These are phyloP conservation scores for Telmatherina bonti DNA, from an alignment of 2,797 vertebrate genomes.

Conservation along the genomic window DNA sequence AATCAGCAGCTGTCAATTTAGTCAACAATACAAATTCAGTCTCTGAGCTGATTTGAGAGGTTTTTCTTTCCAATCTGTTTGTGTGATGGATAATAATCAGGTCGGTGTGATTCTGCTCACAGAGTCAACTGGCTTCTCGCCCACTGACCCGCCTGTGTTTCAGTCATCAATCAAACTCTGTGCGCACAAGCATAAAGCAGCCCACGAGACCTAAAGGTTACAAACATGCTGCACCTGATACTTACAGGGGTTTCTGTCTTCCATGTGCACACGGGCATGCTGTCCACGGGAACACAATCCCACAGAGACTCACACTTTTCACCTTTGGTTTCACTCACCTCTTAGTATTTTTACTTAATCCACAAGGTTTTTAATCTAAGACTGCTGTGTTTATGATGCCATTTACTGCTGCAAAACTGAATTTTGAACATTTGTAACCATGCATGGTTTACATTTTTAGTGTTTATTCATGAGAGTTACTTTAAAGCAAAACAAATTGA, in stretches of 20 bases:
- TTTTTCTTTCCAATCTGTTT: neutral
- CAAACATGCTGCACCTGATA: conserved; percentile 9
- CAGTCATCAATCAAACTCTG: conserved; percentile 52
- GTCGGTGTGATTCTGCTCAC: conserved; percentile 44
- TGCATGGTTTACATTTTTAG: neutral
- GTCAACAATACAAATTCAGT: neutral
- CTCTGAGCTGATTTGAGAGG: conserved; percentile 9
- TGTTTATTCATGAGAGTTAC: neutral
- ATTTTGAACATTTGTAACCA: neutral
- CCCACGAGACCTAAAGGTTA: conserved; percentile 26
- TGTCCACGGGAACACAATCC: neutral
- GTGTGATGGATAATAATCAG: conserved; percentile 19
- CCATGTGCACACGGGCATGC: neutral
- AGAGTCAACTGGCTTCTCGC: conserved; percentile 9
- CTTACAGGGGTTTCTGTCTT: neutral
- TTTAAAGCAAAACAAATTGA: neutral
- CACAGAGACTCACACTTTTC: neutral
- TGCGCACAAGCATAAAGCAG: neutral
- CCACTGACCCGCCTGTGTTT: conserved; percentile 15
- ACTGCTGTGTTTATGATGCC: neutral
- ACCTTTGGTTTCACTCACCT: neutral
- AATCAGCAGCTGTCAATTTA: neutral
- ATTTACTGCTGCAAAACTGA: neutral
- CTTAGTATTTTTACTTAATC: neutral
- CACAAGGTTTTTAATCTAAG: neutral